Base-by-base conservation (phyloP, 2,113 vertebrate genomes). In the Talpa occidentalis region DNA sequence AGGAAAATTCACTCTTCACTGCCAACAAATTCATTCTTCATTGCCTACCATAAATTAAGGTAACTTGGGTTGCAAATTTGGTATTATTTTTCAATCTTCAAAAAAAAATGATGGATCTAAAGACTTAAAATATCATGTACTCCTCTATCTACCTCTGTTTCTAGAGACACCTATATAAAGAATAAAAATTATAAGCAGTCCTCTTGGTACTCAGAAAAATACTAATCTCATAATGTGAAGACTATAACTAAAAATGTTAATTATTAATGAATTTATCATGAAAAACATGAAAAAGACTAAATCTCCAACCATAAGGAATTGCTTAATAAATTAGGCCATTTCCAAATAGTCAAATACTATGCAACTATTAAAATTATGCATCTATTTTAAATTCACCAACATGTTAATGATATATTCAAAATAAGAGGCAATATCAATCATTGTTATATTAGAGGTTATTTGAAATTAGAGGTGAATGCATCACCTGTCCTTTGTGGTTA, bases 41-140 rank as follows among this genome's bases (percentile, higher is more conserved):
- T 88, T 83, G 87, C 90, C 47, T 80, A 81, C 28, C 72, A 97
- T 93, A 95, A 94, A 96, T 96, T 88, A 84, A 47, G 42, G 66
- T 76, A 94, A 87, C 66, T 88, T 77, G 35, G 82, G 47, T 80
- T 87, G 87, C 60, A 90, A 87, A 77, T 72, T 56, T 90, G 59
- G 76, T 94, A 95, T 91, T 93, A 93, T 88, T 96, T 95, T 95
- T 76, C 60, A 87, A 84, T 94, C 83, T 67, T 93, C 44, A 11
- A 67, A 92, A 67, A 92, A 93, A 37, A 93, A 96, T 90, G 94
- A 94, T 70, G 77, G 14, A 84, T 84, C 32, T 19, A 84, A 76
- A 94, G 15, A 7, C 54, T 93, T 94, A 74, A 93, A 91, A 90
- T 92, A 87, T 15, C 86, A 15, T 42, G 77, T 47, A 80, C 0